Evolutionary conservation across 1,140 invertebrate genomes (phyloP), one percentile per base, ranked within the genome.

Genomic region (Agrypnia vestita): DNA sequence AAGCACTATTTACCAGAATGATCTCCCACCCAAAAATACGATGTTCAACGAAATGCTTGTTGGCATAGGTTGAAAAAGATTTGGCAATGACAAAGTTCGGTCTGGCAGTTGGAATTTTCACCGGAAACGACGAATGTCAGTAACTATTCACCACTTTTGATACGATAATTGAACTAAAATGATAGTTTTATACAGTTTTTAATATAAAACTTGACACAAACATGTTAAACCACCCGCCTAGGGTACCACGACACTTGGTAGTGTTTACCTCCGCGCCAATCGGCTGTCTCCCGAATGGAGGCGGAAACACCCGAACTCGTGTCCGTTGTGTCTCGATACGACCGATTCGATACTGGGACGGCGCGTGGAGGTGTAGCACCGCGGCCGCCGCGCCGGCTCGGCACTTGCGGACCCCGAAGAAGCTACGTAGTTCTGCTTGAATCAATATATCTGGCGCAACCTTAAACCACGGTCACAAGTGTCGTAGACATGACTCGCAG

Each of bases 311-410:
- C 71, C 72, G 78, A 80, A 35, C 56, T 46, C 13, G 72, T 43
- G 69, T 61, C 74, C 74, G 56, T 64, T 76, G 74, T 47, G 56
- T 77, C 59, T 77, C 75, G 19, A 72, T 17, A 77, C 75, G 56
- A 78, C 75, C 53, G 61, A 43, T 15, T 17, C 62, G 46, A 51
- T 67, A 67, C 61, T 62, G 21, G 59, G 46, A 25, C 47, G 46
- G 79, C 82, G 71, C 82, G 79, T 83, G 82, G 78, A 80, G 82
- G 82, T 55, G 46, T 56, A 51, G 82, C 59, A 83, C 82, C 78
- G 77, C 78, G 77, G 64, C 74, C 44, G 53, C 64, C 55, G 15
- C 51, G 19, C 73, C 55, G 7, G 25, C 44, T 11, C 67, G 49
- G 49, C 44, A 17, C 77, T 44, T 12, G 76, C 21, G 11, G 44